Base-by-base conservation (phyloP, 2,113 vertebrate species). In the Hucho hucho region DNA sequence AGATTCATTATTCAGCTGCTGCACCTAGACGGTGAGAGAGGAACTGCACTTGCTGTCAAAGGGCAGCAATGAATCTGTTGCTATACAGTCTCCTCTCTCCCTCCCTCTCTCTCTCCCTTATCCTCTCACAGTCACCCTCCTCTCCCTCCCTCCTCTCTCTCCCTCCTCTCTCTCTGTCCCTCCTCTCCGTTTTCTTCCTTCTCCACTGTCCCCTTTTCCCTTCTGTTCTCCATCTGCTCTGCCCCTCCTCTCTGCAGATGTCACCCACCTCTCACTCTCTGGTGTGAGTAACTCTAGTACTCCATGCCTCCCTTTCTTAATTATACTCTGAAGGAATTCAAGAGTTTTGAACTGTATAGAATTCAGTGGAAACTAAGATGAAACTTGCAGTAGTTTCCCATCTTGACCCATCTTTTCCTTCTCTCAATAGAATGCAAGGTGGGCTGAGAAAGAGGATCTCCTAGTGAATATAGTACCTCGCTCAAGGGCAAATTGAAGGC, bases 1-100 rank as follows among this genome's bases (percentile, higher is more conserved):
- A 24, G 58, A 81, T 79, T 79, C 80, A 80, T 87, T 86, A 84
- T 84, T 85, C 81, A 81, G 74, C 66, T 74, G 63, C 79, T 64
- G 65, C 18, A 65, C 70, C 61, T 74, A 73, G 82, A 69, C 14
- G 29, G 72, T 75, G 26, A 24, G 64, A 75, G 64, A 77, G 68
- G 80, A 82, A 75, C 81, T 83, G 83, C 77, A 82, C 75, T 12
- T 9, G 72, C 85, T 81, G 79, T 83, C 84, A 81, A 69, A 68
- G 81, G 82, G 85, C 84, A 81, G 73, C 69, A 73, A 73, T 79
- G 72, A 79, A 77, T 76, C 72, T 74, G 77, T 77, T 75, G 81
- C 37, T 61, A 69, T 47, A 14, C 13, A 25, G 25, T 22, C 37
- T 69, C 58, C 56, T 43, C 37, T 11, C 1, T 7, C 37, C 9